Conservation (phyloP, 2,888 invertebrate species). For the Watsonalla cultraria region DNA sequence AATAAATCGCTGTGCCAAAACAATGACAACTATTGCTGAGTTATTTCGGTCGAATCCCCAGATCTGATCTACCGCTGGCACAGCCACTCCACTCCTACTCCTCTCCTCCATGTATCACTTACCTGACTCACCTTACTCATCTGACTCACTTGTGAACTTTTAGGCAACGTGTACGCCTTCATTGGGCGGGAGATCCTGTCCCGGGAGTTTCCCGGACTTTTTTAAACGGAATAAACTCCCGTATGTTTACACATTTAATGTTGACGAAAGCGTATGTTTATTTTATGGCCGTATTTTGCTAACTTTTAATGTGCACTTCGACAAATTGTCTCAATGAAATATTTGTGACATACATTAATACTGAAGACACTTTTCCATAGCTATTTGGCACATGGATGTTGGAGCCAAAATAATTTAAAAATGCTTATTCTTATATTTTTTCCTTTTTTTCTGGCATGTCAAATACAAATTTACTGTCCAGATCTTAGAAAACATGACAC, state of each 20-base stretch:
- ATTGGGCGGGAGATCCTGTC: no score
- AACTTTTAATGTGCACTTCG: constrained; percentile 40
- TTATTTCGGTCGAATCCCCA: no score
- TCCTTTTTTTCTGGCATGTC: no score
- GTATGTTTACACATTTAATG: constrained; percentile 17
- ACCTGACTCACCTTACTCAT: neutral
- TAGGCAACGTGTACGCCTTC: no score
- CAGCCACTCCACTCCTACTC: no score
- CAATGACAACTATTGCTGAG: no score
- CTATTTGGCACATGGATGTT: neutral
- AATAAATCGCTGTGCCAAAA: no score
- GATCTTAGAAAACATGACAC: no score
- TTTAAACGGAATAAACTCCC: neutral
- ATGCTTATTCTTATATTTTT: neutral
- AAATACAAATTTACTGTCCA: no score
- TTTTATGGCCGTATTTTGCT: constrained; percentile 31
- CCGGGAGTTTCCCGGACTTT: neutral
- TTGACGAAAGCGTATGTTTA: constrained; percentile 36
- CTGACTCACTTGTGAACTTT: no score
- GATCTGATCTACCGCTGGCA: no score
- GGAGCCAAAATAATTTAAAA: neutral
- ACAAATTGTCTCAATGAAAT: constrained; percentile 21
- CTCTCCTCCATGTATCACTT: no score
- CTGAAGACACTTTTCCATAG: neutral
- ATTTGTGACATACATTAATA: neutral